Evolutionary conservation across 2,888 invertebrate genomes (phyloP).

Genomic region (Chesias legatella): DNA sequence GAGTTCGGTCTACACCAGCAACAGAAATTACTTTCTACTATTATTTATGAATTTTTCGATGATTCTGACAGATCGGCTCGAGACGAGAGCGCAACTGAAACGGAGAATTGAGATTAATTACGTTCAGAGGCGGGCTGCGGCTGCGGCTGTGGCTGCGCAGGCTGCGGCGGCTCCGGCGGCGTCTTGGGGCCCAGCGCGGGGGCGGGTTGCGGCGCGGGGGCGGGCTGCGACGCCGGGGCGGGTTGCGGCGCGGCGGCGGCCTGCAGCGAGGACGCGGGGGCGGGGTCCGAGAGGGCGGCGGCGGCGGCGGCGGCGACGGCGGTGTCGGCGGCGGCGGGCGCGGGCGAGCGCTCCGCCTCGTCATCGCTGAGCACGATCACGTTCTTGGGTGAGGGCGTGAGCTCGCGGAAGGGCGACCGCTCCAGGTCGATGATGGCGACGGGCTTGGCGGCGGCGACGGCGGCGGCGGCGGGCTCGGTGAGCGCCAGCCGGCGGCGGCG

Average conservation of each 20-base stretch:
- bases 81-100: too few relatives aligned
- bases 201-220: slow-evolving; percentile 82
- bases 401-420: slow-evolving; percentile 90
- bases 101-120: too few relatives aligned
- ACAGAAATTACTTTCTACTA: too few relatives aligned
- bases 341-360: slow-evolving; percentile 74
- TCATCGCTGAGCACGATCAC: slow-evolving; percentile 92
- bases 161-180: slow-evolving; percentile 77
- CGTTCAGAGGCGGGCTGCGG: background rate
- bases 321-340: slow-evolving; percentile 34
- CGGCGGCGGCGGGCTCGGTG: slow-evolving; percentile 30
- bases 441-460: slow-evolving; percentile 66
- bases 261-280: slow-evolving; percentile 32
- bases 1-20: too few relatives aligned
- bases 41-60: too few relatives aligned
- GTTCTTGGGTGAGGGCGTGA: slow-evolving; percentile 89
- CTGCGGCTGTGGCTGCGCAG: slow-evolving; percentile 36
- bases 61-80: too few relatives aligned
- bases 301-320: slow-evolving; percentile 28
- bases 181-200: slow-evolving; percentile 79
- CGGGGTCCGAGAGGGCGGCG: slow-evolving; percentile 47
- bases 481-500: slow-evolving; percentile 24
- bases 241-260: slow-evolving; percentile 47
- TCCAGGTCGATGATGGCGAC: slow-evolving; percentile 93
- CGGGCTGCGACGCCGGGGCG: slow-evolving; percentile 81